Percentiles rank a stretch among this genome's conserved stretches.
These are phyloP conservation scores for Acropora tenuis DNA, from an alignment of 64 coral and sea anemone species.

Conservation along the genomic window DNA sequence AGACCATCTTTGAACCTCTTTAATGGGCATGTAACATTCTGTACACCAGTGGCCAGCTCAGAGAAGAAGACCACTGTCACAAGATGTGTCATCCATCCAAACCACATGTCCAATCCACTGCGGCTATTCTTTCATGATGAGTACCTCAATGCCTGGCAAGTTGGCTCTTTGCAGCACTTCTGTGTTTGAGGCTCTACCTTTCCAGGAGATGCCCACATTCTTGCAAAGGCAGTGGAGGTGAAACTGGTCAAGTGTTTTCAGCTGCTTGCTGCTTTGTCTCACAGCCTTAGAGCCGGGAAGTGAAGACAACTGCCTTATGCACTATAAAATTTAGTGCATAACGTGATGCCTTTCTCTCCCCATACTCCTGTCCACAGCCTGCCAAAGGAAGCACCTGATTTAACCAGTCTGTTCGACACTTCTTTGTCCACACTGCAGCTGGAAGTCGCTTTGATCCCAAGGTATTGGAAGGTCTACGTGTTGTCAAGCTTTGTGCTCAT, in stretches of 20 bases:
- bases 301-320: constrained; percentile 1
- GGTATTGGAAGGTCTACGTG: neutral
- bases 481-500: neutral
- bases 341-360: neutral
- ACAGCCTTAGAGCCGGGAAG: neutral
- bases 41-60: too few relatives aligned
- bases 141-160: too few relatives aligned
- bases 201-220: neutral
- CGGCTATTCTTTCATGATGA: too few relatives aligned
- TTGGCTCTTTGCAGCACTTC: too few relatives aligned
- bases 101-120: too few relatives aligned
- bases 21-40: too few relatives aligned
- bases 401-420: neutral
- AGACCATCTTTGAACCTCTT: too few relatives aligned
- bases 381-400: constrained; percentile 4
- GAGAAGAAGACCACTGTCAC: too few relatives aligned
- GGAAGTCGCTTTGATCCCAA: neutral
- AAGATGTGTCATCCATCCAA: too few relatives aligned
- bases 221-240: constrained; percentile 15
- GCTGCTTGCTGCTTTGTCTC: neutral
- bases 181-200: too few relatives aligned
- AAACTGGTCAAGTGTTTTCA: neutral
- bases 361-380: constrained; percentile 5
- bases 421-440: neutral
- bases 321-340: neutral